A percentile compares a stretch with the other conserved stretches of the same genome.
These are phyloP conservation scores for Tetraneura akinire DNA, from an alignment of 1,140 invertebrate species.

Conservation along the genomic window DNA sequence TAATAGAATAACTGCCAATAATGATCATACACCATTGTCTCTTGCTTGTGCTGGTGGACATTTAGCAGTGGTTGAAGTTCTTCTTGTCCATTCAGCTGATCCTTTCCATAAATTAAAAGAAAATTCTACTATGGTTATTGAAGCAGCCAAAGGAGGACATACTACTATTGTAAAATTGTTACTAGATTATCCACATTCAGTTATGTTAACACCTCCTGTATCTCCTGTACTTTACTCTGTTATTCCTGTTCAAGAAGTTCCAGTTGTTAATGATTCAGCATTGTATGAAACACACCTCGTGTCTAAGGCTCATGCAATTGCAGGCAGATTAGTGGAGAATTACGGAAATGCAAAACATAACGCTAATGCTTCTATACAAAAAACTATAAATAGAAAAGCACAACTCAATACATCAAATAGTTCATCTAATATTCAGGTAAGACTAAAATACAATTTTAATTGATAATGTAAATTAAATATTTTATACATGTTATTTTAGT, in stretches of 20 bases:
- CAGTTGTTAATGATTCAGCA: constrained; percentile 30
- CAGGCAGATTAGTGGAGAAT: constrained; percentile 41
- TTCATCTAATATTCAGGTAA: constrained; percentile 22
- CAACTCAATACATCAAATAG: constrained; percentile 31
- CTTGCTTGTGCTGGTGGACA: constrained; percentile 96
- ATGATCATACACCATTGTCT: constrained; percentile 96
- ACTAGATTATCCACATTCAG: constrained; percentile 89
- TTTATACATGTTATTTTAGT: constrained; percentile 58
- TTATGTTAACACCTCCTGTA: constrained; percentile 66
- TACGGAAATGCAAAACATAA: constrained; percentile 48
- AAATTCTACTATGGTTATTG: constrained; percentile 97
- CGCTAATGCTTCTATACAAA: constrained; percentile 39
- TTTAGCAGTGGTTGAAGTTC: constrained; percentile 84
- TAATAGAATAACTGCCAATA: constrained; percentile 93
- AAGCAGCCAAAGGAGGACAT: constrained; percentile 96
- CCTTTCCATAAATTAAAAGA: constrained; percentile 96
- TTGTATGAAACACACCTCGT: constrained; percentile 35
- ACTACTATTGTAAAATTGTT: constrained; percentile 91
- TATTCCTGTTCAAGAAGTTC: constrained; percentile 20
- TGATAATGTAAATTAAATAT: no score
- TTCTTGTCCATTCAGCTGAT: constrained; percentile 88
- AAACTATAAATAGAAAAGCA: constrained; percentile 43
- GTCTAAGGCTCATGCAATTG: constrained; percentile 44
- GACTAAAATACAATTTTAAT: neutral
- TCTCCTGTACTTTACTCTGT: constrained; percentile 37